phyloP scores from a whole-genome alignment of 1,140 invertebrate species.

The Ceratina australensis region DNA sequence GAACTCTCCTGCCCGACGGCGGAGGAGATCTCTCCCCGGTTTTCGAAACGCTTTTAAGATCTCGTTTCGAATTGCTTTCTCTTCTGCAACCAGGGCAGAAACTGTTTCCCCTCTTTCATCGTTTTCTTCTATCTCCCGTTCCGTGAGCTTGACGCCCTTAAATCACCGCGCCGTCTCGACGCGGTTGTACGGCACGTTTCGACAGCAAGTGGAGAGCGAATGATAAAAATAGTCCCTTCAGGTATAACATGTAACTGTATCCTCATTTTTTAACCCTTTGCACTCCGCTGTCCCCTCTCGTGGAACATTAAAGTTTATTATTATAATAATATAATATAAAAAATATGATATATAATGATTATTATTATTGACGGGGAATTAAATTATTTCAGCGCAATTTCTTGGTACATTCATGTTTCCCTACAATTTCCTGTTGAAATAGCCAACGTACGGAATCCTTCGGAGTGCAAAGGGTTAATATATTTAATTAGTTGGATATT shows the following conservation, averaged over 20 bases:
- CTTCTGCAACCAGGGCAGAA: not conserved
- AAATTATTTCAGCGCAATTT: no score
- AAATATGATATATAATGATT: no score
- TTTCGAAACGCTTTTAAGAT: conserved; percentile 28
- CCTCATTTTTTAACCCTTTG: no score
- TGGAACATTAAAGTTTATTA: no score
- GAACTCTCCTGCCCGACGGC: not conserved
- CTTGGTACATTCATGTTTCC: no score
- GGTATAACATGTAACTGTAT: not conserved
- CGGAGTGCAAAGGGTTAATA: no score
- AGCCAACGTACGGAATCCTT: no score
- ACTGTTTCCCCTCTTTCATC: not conserved
- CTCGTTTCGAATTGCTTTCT: conserved; percentile 18
- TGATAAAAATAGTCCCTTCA: not conserved
- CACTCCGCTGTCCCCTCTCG: no score
- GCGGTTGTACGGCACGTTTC: not conserved
- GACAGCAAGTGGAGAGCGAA: not conserved
- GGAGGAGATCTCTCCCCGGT: not conserved
- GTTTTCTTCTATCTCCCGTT: not conserved
- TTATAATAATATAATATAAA: no score
- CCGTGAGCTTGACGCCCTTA: not conserved
- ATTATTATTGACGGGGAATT: no score
- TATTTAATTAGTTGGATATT: no score
- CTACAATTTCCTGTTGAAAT: no score
- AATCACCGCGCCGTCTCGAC: not conserved